phyloP scores from a whole-genome alignment of 1,140 invertebrate genomes.

The Psix sp. region DNA sequence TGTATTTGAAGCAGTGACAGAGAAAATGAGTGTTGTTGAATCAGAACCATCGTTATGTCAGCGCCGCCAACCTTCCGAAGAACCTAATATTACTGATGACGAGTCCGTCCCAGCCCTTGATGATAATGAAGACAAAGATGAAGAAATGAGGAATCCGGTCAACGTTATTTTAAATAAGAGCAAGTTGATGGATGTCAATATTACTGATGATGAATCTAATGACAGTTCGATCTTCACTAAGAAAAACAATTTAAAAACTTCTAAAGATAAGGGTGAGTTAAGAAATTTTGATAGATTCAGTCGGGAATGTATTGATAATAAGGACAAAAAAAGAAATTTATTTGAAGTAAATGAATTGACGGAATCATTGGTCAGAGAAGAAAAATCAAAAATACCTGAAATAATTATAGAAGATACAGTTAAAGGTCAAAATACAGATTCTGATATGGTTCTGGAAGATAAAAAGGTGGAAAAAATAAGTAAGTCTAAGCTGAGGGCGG shows the following conservation, averaged over 20 bases:
- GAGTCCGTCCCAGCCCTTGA: conserved; percentile 60
- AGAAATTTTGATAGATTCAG: too few relatives aligned
- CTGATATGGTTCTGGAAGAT: too few relatives aligned
- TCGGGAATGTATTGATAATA: too few relatives aligned
- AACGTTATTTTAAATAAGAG: conserved; percentile 28
- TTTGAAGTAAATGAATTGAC: too few relatives aligned
- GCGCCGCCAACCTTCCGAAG: conserved; percentile 33
- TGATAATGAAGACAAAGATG: conserved; percentile 1
- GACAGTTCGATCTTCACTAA: conserved; percentile 32
- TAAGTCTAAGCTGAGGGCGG: too few relatives aligned
- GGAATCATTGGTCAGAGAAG: too few relatives aligned
- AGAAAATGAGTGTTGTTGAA: conserved; percentile 5
- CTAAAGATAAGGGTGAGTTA: too few relatives aligned
- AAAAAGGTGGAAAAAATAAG: too few relatives aligned
- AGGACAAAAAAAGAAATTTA: too few relatives aligned
- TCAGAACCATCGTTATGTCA: conserved; percentile 5
- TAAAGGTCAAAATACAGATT: too few relatives aligned
- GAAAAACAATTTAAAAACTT: not conserved
- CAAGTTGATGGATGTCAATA: conserved; percentile 46
- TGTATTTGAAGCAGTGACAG: conserved; percentile 3
- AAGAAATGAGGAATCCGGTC: not conserved
- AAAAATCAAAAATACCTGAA: too few relatives aligned
- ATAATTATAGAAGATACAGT: too few relatives aligned
- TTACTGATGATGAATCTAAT: conserved; percentile 71
- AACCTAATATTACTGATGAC: conserved; percentile 70